These are phyloP conservation scores for Ia io DNA, from an alignment of 2,113 vertebrate species.

Conservation along the genomic window DNA sequence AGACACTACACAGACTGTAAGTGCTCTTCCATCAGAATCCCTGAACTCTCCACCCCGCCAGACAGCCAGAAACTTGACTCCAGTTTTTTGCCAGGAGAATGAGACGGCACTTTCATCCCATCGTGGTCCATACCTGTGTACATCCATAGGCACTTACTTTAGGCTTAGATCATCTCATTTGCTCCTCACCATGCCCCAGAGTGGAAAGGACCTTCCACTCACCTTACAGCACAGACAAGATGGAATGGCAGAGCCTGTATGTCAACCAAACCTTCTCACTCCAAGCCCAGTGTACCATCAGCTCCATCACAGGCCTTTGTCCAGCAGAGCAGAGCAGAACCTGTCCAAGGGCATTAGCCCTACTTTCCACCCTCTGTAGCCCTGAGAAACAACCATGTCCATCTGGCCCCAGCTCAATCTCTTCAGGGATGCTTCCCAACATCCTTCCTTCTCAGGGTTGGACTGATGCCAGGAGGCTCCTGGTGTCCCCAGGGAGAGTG, in stretches of 20 bases:
- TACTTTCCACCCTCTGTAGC: background rate
- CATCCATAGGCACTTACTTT: rapidly evolving
- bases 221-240: background rate
- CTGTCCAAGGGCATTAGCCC: background rate
- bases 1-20: background rate
- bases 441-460: background rate
- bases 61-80: background rate
- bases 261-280: background rate
- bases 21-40: background rate
- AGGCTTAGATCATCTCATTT: background rate
- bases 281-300: background rate
- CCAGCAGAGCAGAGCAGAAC: background rate
- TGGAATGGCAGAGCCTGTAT: no score
- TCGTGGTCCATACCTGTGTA: rapidly evolving
- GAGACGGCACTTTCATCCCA: no score
- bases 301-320: background rate
- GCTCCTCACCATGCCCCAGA: background rate
- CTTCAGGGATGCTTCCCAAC: rapidly evolving
- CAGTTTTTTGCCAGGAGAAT: background rate
- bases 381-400: background rate
- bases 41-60: background rate
- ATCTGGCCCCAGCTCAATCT: background rate
- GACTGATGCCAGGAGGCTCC: background rate
- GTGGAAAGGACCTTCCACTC: background rate
- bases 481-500: rapidly evolving